Conservation (phyloP, 1,140 invertebrate species). For the Brachionus paranguensis region DNA sequence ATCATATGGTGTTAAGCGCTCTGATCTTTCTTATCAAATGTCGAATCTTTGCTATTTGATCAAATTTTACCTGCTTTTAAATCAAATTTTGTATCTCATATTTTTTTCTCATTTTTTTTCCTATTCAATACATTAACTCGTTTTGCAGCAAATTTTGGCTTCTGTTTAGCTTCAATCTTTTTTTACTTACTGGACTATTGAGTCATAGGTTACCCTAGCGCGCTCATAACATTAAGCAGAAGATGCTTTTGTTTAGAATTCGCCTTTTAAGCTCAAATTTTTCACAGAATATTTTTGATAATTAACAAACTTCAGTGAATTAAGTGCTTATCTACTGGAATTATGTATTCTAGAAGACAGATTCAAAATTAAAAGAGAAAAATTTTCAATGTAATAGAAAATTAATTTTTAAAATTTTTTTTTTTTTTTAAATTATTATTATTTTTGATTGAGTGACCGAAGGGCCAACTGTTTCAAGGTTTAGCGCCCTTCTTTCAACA, state of each 20-base stretch:
- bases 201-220: background rate
- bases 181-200: background rate
- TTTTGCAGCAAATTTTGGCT: background rate
- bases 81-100: background rate
- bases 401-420: too few relatives aligned
- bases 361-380: too few relatives aligned
- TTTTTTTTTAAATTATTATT: too few relatives aligned
- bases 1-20: slow-evolving; percentile 10
- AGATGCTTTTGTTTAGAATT: background rate
- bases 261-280: background rate
- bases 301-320: too few relatives aligned
- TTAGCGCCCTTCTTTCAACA: too few relatives aligned
- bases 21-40: background rate
- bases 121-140: background rate
- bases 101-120: background rate
- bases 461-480: too few relatives aligned
- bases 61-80: background rate
- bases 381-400: too few relatives aligned
- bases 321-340: too few relatives aligned
- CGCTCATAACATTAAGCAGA: background rate
- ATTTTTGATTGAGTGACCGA: too few relatives aligned
- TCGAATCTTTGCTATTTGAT: background rate
- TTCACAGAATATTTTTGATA: background rate
- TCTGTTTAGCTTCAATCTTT: background rate
- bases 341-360: too few relatives aligned